These are phyloP conservation scores for Campylomormyrus numenius DNA, from an alignment of 2,113 vertebrate species.

Conservation along the genomic window DNA sequence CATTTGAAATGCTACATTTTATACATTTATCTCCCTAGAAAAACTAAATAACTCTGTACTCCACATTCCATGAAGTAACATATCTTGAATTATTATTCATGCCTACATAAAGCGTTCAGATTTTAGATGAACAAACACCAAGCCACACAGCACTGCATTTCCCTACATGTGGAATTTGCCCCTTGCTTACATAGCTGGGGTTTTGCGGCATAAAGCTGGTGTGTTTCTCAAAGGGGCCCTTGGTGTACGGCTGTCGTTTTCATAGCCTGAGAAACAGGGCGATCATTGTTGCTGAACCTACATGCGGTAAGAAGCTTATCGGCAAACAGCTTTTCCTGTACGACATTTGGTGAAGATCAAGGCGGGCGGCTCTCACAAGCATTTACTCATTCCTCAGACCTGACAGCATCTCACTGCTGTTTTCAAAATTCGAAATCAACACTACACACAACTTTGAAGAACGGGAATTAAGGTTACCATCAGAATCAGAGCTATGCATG, in stretches of 20 bases:
- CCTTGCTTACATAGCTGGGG: background rate
- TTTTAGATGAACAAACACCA: background rate
- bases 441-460: background rate
- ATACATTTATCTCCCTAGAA: background rate
- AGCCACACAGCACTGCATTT: background rate
- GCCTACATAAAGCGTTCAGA: background rate
- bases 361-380: background rate
- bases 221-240: background rate
- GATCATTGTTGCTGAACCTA: background rate
- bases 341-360: background rate
- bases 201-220: background rate
- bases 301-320: constrained; percentile 1
- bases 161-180: background rate
- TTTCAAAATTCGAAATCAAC: background rate
- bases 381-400: background rate
- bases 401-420: background rate
- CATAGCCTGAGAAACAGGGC: background rate
- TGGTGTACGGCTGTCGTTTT: background rate
- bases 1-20: background rate
- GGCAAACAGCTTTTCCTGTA: background rate
- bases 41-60: background rate
- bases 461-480: background rate
- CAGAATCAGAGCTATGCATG: background rate
- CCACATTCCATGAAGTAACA: background rate
- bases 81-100: background rate